Percentiles rank a stretch among this genome's conserved stretches.
phyloP scores from a whole-genome alignment of 2,113 vertebrate species.

The Clarias batrachus region DNA sequence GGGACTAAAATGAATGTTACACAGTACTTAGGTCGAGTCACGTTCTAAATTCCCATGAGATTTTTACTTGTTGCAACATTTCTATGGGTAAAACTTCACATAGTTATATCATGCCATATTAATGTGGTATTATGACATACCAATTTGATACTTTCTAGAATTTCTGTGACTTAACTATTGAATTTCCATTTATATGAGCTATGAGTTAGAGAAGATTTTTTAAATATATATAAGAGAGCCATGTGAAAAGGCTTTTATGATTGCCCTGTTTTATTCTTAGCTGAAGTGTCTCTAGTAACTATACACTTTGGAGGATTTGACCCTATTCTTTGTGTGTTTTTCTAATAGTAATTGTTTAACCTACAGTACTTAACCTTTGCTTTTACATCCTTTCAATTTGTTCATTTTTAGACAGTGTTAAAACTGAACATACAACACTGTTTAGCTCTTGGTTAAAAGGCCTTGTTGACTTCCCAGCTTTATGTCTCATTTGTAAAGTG shows the following conservation, averaged over 20 bases:
- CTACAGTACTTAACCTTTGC: neutral
- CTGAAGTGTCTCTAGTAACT: neutral
- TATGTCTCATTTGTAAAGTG: neutral
- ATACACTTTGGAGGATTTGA: slow-evolving; percentile 9
- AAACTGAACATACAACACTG: neutral
- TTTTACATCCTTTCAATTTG: neutral
- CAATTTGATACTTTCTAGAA: neutral
- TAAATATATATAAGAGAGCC: too few species aligned
- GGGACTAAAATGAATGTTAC: neutral
- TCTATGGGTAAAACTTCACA: neutral
- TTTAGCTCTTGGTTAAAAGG: neutral
- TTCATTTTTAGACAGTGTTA: too few species aligned
- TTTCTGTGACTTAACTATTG: neutral
- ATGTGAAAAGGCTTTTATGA: neutral
- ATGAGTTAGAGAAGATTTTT: neutral
- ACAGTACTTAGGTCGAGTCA: neutral
- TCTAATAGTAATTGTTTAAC: slow-evolving; percentile 10
- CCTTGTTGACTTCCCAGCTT: neutral
- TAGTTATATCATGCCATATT: neutral
- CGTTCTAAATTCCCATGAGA: neutral
- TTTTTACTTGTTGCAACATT: neutral
- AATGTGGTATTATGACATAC: neutral
- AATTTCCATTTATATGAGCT: neutral
- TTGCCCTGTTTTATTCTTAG: neutral
- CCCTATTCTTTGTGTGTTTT: neutral